These are phyloP conservation scores for Nipponacmea schrenckii DNA, from an alignment of 2,888 invertebrate species.

Conservation along the genomic window DNA sequence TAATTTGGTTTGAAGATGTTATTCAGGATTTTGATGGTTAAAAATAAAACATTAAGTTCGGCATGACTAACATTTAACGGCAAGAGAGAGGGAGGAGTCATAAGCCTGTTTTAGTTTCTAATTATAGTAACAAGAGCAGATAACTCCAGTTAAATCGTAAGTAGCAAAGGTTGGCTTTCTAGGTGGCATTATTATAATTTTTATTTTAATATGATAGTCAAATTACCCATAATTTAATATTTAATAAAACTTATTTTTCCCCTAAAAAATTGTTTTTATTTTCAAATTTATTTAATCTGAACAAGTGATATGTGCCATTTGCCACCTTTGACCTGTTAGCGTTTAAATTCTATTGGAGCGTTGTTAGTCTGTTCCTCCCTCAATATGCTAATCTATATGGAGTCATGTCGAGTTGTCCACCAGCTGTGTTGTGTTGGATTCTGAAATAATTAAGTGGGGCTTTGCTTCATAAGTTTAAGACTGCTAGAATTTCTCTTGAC, in stretches of 20 bases:
- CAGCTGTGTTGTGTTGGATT: background rate
- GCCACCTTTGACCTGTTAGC: too few relatives aligned
- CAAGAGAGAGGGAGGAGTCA: slow-evolving; percentile 39
- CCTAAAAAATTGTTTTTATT: too few relatives aligned
- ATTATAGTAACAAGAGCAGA: slow-evolving; percentile 1
- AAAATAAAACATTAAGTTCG: slow-evolving; percentile 37
- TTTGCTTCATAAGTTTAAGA: slow-evolving; percentile 2
- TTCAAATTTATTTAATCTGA: too few relatives aligned
- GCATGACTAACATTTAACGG: slow-evolving; percentile 53
- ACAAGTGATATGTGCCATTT: too few relatives aligned
- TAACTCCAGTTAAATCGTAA: background rate
- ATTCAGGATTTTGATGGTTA: too few relatives aligned
- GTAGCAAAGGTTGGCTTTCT: background rate
- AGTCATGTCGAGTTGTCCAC: background rate
- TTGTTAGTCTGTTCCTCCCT: background rate
- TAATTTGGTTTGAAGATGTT: too few relatives aligned
- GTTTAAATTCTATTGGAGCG: too few relatives aligned
- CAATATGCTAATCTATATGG: background rate
- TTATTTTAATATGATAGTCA: background rate
- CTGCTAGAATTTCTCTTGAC: background rate
- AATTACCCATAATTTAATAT: too few relatives aligned
- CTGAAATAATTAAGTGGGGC: background rate
- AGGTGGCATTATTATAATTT: background rate
- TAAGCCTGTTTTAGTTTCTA: slow-evolving; percentile 10
- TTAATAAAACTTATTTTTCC: too few relatives aligned